phyloP scores from a whole-genome alignment of 2,113 vertebrate species.

The Ondatra zibethicus region DNA sequence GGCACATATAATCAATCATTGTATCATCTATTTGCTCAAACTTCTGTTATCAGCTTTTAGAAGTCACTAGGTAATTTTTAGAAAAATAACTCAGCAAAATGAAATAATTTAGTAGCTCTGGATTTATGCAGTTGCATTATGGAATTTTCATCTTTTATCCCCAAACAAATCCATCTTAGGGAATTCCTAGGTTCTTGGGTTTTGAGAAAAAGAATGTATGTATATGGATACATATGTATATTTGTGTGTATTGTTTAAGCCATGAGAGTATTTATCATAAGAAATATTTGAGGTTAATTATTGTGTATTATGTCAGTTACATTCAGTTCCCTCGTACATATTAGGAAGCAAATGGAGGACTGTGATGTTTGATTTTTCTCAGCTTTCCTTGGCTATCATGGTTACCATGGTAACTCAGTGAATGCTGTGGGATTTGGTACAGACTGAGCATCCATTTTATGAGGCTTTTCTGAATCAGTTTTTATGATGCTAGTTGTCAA shows the following conservation, averaged over 20 bases:
- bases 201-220: background rate
- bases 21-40: background rate
- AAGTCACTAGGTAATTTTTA: background rate
- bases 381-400: conserved; percentile 8
- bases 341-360: background rate
- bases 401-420: conserved; percentile 51
- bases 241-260: background rate
- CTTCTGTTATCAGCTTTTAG: conserved; percentile 6
- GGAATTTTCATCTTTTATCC: background rate
- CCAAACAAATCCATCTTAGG: background rate
- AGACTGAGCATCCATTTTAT: conserved; percentile 46
- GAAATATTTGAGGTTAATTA: background rate
- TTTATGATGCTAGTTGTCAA: background rate
- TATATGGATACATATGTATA: background rate
- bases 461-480: conserved; percentile 31
- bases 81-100: conserved; percentile 28
- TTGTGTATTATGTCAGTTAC: background rate
- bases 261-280: background rate
- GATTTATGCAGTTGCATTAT: background rate
- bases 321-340: background rate
- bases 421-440: conserved; percentile 36
- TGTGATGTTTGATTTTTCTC: background rate
- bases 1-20: background rate
- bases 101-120: background rate
- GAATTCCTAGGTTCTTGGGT: background rate